phyloP scores from a whole-genome alignment of 2,888 invertebrate genomes.

The Drosophila maculinotata region DNA sequence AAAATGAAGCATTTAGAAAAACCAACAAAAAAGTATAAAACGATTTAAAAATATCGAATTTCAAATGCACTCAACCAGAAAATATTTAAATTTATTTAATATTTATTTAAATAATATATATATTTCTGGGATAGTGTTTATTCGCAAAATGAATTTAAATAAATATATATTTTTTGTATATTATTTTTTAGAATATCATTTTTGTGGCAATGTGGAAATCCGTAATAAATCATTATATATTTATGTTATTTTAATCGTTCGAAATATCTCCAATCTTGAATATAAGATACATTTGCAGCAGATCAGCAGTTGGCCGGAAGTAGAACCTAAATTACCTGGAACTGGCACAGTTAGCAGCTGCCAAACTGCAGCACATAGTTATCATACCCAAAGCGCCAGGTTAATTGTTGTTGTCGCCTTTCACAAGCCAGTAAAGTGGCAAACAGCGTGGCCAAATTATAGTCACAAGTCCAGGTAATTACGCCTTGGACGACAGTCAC shows the following conservation, averaged over 20 bases:
- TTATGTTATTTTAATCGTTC: too few species aligned
- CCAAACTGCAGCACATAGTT: conserved; percentile 50
- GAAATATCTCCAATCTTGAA: too few species aligned
- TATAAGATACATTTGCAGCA: too few species aligned
- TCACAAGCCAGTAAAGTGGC: conserved; percentile 61
- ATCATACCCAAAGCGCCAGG: conserved; percentile 43
- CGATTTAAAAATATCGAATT: conserved; percentile 5
- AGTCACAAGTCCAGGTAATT: conserved; percentile 74
- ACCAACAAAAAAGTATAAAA: conserved; percentile 4
- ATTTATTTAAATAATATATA: not conserved
- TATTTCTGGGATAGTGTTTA: not conserved
- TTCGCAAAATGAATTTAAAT: not conserved
- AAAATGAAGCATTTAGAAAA: conserved; percentile 59
- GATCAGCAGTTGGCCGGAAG: not conserved
- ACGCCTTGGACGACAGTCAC: conserved; percentile 60
- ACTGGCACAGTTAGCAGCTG: conserved; percentile 2
- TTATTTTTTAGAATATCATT: not conserved
- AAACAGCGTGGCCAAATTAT: conserved; percentile 70
- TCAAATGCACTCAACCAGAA: conserved; percentile 23
- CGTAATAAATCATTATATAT: too few species aligned
- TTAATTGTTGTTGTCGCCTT: conserved; percentile 36
- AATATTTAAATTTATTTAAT: not conserved
- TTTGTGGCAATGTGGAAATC: too few species aligned
- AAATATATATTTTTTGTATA: too few species aligned
- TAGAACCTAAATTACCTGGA: conserved; percentile 8